These are phyloP conservation scores for Molossus alvarezi DNA, from an alignment of 2,797 vertebrate genomes.

Conservation along the genomic window DNA sequence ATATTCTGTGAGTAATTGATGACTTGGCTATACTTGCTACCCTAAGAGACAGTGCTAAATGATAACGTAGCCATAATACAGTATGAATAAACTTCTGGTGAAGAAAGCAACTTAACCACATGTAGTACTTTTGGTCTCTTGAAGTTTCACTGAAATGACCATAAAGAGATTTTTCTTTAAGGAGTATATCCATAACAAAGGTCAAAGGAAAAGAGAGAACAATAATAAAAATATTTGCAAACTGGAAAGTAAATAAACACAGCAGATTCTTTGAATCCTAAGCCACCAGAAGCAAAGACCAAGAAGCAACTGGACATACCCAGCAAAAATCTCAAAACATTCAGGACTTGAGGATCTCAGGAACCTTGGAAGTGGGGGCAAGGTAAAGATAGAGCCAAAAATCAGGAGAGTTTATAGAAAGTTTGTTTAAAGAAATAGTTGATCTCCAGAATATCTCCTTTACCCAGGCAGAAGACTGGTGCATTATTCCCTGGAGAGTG, in stretches of 20 bases:
- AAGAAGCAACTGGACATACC: not conserved
- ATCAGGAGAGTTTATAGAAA: not conserved
- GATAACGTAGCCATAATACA: not conserved
- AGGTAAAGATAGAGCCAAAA: conserved; percentile 26
- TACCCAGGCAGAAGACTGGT: not conserved
- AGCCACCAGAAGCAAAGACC: not conserved
- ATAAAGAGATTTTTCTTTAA: conserved; percentile 41
- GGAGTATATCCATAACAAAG: not conserved
- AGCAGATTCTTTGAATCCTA: not conserved
- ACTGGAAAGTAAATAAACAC: conserved; percentile 29
- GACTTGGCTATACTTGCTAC: not conserved
- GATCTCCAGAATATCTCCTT: conserved; percentile 20
- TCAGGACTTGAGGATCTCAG: not conserved
- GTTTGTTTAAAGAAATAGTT: conserved; percentile 36
- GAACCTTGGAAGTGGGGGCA: not conserved
- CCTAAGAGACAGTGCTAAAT: not conserved
- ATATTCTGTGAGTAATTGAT: not conserved
- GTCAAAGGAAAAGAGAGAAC: not conserved
- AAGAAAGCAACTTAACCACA: not conserved
- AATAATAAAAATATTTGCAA: conserved; percentile 7
- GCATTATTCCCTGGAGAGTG: not conserved
- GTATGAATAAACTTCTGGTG: not conserved
- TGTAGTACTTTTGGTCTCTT: not conserved
- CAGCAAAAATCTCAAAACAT: conserved; percentile 23
- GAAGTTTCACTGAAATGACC: conserved; percentile 33